Conservation (phyloP, 1,140 invertebrate species). For the Dolichoris vasculosae region DNA sequence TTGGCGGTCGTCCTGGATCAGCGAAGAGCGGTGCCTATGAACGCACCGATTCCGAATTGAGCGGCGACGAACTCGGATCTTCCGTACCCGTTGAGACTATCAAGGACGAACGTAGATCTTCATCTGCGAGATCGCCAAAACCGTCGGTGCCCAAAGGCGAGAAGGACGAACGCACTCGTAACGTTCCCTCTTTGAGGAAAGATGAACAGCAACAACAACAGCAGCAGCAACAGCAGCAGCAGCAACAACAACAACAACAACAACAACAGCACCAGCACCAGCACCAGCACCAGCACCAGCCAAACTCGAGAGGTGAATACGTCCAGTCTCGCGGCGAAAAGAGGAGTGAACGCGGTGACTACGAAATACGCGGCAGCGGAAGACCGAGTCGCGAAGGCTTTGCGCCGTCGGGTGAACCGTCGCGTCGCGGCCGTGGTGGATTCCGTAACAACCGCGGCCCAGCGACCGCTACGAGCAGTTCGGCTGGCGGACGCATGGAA, state of each 20-base stretch:
- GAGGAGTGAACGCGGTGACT: background rate
- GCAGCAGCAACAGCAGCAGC: background rate
- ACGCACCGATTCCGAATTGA: conserved; percentile 78
- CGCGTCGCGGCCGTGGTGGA: conserved; percentile 83
- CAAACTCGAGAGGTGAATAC: background rate
- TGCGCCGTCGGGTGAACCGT: conserved; percentile 88
- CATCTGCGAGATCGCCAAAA: conserved; percentile 70
- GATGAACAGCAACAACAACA: conserved; percentile 27
- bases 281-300: background rate
- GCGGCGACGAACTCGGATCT: conserved; percentile 76
- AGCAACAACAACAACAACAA: conserved; percentile 2
- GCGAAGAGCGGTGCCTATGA: conserved; percentile 70
- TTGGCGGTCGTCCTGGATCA: conserved; percentile 64
- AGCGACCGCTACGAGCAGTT: background rate
- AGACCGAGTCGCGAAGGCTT: conserved; percentile 77
- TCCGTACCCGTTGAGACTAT: conserved; percentile 74
- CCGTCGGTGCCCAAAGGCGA: conserved; percentile 72
- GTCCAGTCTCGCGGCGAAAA: conserved; percentile 11
- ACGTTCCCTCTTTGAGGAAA: conserved; percentile 49
- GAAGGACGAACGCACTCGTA: conserved; percentile 78
- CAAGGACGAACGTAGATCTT: conserved; percentile 70
- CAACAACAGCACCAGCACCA: conserved; percentile 3
- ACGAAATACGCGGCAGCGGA: conserved; percentile 27
- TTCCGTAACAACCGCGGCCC: conserved; percentile 73
- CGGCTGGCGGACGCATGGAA: conserved; percentile 78